Base-by-base conservation (phyloP, 2,113 vertebrate species). In the Microcebus tavaratra region DNA sequence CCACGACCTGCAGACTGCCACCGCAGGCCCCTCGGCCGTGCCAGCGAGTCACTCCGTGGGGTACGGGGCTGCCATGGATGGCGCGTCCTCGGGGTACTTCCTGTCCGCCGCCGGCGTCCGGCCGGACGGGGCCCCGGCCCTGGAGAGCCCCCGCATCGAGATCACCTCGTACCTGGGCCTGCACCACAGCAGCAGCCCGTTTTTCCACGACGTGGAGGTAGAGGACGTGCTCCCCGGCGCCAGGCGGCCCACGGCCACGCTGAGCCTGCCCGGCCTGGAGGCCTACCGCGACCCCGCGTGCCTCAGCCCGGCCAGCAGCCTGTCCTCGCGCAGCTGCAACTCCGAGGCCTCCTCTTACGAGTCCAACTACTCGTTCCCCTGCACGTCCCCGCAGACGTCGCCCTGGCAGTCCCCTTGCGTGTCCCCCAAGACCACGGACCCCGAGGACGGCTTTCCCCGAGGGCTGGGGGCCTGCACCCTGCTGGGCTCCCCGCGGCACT, bases 371-470 rank as follows among this genome's bases (percentile, higher is more conserved):
- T 99, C 99, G 0, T 99, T 99, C 97, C 99, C 99, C 0, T 99
- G 99, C 1, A 99, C 99, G 67, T 99, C 99, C 31, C 99, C 99
- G 0, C 99, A 99, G 98, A 99, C 99, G 20, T 99, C 99, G 25
- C 99, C 99, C 0, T 99, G 99, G 99, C 99, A 99, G 98, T 99
- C 99, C 0, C 99, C 99, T 0, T 99, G 99, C 0, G 99, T 99
- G 88, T 99, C 99, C 27, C 99, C 99, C 0, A 99, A 99, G 98
- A 99, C 99, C 97, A 99, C 98, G 0, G 99, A 99, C 89, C 97
- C 98, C 0, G 99, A 99, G 92, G 99, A 99, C 50, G 98, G 98
- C 39, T 99, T 99, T 68, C 98, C 99, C 27, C 98, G 99, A 0
- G 98, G 98, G 88, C 99, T 99, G 97, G 99, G 99, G 61, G 99